Evolutionary conservation across 2,888 invertebrate genomes (phyloP).

Genomic region (Erynnis tages): DNA sequence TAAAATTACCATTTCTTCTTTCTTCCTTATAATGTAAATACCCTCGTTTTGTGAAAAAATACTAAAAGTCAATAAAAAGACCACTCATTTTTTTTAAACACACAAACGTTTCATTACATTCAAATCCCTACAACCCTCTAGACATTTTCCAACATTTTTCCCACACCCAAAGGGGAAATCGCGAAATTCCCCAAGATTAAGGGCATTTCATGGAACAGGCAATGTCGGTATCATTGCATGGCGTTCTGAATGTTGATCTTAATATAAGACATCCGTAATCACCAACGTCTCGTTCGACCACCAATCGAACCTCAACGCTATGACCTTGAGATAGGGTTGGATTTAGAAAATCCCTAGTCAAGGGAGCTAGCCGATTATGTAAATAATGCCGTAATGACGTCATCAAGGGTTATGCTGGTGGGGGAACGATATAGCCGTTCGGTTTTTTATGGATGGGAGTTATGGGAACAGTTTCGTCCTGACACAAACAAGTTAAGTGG

Average conservation of each 20-base stretch:
- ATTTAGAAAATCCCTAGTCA: slow-evolving; percentile 3
- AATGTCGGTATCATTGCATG: slow-evolving; percentile 14
- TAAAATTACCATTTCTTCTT: too few relatives aligned
- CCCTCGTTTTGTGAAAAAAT: too few relatives aligned
- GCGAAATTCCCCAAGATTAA: slow-evolving; percentile 34
- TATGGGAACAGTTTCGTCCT: slow-evolving; percentile 19
- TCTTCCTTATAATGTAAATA: too few relatives aligned
- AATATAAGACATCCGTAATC: slow-evolving; percentile 19
- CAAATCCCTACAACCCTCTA: too few relatives aligned
- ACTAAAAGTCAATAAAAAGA: too few relatives aligned
- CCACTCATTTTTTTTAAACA: too few relatives aligned
- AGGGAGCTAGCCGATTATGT: slow-evolving; percentile 31
- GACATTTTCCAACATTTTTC: too few relatives aligned
- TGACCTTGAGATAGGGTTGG: slow-evolving; percentile 2
- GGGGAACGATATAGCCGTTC: slow-evolving; percentile 24
- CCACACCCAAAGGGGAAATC: neutral
- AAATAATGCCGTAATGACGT: slow-evolving; percentile 34
- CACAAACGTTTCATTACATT: too few relatives aligned
- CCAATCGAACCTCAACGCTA: slow-evolving; percentile 15
- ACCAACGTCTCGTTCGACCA: slow-evolving; percentile 3
- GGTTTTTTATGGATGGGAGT: slow-evolving; percentile 19
- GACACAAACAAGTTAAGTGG: slow-evolving; percentile 18
- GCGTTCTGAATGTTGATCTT: slow-evolving; percentile 20
- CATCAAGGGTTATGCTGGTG: slow-evolving; percentile 25
- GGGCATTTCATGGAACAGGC: slow-evolving; percentile 17